Evolutionary conservation across 2,797 vertebrate species (phyloP).

Genomic region (Pygocentrus nattereri): DNA sequence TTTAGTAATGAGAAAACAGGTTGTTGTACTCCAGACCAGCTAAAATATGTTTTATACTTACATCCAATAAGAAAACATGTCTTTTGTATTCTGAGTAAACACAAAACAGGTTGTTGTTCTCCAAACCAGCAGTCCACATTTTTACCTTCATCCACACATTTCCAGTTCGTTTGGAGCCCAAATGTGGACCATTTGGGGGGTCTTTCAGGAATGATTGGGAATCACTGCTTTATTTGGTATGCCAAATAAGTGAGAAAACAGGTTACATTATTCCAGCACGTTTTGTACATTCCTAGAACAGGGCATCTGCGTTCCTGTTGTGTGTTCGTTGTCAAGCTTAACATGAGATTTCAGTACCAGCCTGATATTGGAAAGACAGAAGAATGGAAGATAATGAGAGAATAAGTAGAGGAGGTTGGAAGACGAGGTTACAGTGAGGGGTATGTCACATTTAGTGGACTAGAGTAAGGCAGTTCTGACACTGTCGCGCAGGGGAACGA

Average conservation of each 20-base stretch:
- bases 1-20: background rate
- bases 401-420: background rate
- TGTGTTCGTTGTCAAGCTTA: background rate
- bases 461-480: constrained; percentile 22
- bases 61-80: background rate
- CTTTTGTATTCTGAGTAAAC: background rate
- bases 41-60: background rate
- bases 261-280: background rate
- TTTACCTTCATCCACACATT: no score
- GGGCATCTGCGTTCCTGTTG: no score
- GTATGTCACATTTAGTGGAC: constrained; percentile 14
- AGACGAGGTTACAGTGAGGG: background rate
- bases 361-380: background rate
- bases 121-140: background rate
- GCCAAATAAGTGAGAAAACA: background rate
- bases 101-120: background rate
- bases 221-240: background rate
- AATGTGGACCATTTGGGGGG: no score
- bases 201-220: no score
- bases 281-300: background rate
- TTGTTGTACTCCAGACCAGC: no score
- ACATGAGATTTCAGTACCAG: background rate
- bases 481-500: constrained; percentile 12
- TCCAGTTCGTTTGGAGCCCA: no score
- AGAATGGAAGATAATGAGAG: background rate